Base-by-base conservation (phyloP, 2,797 vertebrate species). In the Spinibarbus caldwelli region DNA sequence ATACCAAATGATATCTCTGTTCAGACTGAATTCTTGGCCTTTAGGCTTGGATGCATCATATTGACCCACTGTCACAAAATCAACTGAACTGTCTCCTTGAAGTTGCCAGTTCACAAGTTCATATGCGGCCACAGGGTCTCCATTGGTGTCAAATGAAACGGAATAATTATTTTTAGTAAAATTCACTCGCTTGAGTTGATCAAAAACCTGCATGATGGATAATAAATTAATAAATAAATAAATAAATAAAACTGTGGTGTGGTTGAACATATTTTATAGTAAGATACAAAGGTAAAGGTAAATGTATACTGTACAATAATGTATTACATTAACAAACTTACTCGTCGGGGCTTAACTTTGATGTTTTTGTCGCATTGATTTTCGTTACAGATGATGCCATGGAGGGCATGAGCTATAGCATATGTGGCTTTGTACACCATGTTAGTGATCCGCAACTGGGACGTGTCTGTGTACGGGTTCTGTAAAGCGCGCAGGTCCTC, bases 21-120 rank as follows among this genome's bases (percentile, higher is more conserved):
- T 89, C 29, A 94, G 92, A 2, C 0, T 47, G 26, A 94, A 91
- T 89, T 92, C 90, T 75, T 92, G 89, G n/a, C 93, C 93, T 47
- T 70, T 79, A 0, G 87, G 90, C 59, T 91, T 88, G 17, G 93
- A 92, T 2, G 91, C 92, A 85, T 94, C 92, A 26, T 94, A 95
- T 31, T 86, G 80, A 0, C 94, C 95, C 1, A 94, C 94, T 57
- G 91, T 93, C 17, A 93, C 90, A 73, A 94, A 82, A 36, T 91
- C 59, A 49, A 90, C 67, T 21, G 62, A 67, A 9, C 92, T 91
- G 59, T 76, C 89, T 49, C 84, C 15, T 36, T 21, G 87, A 83
- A 49, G 87, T 72, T 95, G 93, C 95, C 94, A 96, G 89, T 95
- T 96, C 38, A 96, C 89, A 31, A 95, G 76, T 73, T 95, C 94